Base-by-base conservation (phyloP, 35 echinoderm and acorn worm species). In the Apostichopus japonicus region DNA sequence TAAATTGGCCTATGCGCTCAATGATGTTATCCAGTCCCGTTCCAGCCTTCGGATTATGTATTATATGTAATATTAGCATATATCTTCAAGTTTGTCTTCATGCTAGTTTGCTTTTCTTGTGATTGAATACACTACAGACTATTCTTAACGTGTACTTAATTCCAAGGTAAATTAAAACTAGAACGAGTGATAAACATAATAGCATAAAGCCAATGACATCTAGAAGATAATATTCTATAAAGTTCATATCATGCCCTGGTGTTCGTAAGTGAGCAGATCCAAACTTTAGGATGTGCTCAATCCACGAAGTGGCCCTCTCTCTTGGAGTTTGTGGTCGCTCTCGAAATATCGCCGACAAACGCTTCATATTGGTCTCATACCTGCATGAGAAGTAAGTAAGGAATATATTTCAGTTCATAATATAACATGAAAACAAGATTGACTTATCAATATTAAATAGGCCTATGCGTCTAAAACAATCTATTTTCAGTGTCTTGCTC, bases 251-350 rank as follows among this genome's bases (percentile, higher is more conserved):
- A 8, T 91, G 58, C 0, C 15, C 15, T 21, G 93, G 59, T 21
- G 90, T 77, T 0, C 79, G 25, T 7, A 94, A 17, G 65, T 94
- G 76, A 44, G 58, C 19, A 4, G 72, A 90, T 10, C 93, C 93
- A 57, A 84, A 61, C 44, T 86, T 94, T 17, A 94, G 53, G n/a
- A 91, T 70, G 82, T 94, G 90, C 22, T 94, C 89, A 14, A 92
- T 72, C 93, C 76, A 81, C 19, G 76, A 94, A 6, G 80, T 80
- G 15, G 93, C 93, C 9, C 90, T 91, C 23, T 94, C 88, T 56
- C 83, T 16, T 2, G 93, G 88, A 24, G 94, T 14, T 25, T 77
- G 58, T 4, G 93, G 93, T 75, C 80, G 19, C 33, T 94, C 89
- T 54, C 76, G 93, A 70, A 91, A 92, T 13, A 94, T 91, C 11